These are phyloP conservation scores for Asbolus verrucosus DNA, from an alignment of 1,140 invertebrate species.

Conservation along the genomic window DNA sequence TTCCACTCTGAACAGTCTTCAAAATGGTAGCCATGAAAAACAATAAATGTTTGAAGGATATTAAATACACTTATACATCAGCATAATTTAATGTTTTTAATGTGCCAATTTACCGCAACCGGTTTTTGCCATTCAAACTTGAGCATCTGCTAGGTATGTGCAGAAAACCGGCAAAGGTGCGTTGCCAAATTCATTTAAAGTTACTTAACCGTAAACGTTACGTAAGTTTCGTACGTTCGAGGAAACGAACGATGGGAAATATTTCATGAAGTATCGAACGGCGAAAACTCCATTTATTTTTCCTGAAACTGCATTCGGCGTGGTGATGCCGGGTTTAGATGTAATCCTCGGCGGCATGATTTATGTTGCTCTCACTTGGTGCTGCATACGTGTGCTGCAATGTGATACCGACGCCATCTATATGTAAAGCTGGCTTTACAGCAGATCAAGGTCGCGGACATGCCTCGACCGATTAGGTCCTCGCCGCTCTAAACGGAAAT, in stretches of 20 bases:
- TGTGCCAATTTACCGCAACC: neutral
- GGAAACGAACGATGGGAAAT: too few species aligned
- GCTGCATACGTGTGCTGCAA: constrained; percentile 16
- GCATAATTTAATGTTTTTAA: too few species aligned
- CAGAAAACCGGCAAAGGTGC: too few species aligned
- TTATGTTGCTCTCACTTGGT: neutral
- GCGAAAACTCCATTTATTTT: too few species aligned
- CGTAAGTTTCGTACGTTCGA: neutral
- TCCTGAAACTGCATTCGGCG: neutral
- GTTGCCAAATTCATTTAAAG: too few species aligned
- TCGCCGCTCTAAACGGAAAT: neutral
- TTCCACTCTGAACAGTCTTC: too few species aligned
- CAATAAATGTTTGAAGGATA: too few species aligned
- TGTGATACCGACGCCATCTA: neutral
- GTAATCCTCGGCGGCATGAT: constrained; percentile 10
- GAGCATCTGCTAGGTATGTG: too few species aligned
- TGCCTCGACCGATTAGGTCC: neutral
- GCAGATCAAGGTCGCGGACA: constrained; percentile 20
- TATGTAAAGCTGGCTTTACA: constrained; percentile 2
- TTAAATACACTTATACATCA: too few species aligned
- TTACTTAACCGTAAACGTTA: too few species aligned
- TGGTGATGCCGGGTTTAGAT: neutral
- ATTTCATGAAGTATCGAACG: neutral
- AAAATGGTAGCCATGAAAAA: too few species aligned
- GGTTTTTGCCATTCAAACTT: neutral